Base-by-base conservation (phyloP, 2,888 invertebrate species). In the Odontocolon sp. region DNA sequence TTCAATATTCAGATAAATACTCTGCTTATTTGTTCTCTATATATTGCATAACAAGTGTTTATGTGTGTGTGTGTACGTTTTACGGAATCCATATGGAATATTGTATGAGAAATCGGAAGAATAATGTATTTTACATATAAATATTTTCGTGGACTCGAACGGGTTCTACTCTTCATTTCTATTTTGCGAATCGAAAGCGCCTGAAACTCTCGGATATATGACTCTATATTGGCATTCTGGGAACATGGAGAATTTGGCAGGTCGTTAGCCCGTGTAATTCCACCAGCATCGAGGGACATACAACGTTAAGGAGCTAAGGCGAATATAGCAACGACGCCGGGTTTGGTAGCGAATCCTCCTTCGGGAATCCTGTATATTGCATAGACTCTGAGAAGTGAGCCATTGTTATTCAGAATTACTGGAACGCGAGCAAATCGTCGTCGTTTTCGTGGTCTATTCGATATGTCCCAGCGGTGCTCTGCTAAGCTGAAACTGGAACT, bases 401-500 rank as follows among this genome's bases (percentile, higher is more conserved):
- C 64, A 64, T 64, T 64, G 64, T 50, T 64, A 64, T 50, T 64
- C 64, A n/a, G 36, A 50, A 64, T 64, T 38, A 64, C 64, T 50
- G 64, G 63, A 50, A 64, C 50, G 26, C 64, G 8, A 50, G 38
- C 16, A 33, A 33, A 33, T 63, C 47, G 47, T 63, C 63, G 26
- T 16, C 40, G 47, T 18, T 36, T 23, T 63, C 47, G 23, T 26
- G 23, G 47, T 31, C 47, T 23, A 21, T 63, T 63, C 47, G 26
- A 63, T 63, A 36, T 5, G 47, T 50, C 63, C 47, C 63, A 4
- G 36, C 3, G 63, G 63, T 50, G 5, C 36, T 21, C 3, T 6
- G 23, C 23, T 4, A 3, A 9, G 23, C 14, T 18, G 6, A 33
- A 11, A 31, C 45, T 16, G 21, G 9, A 31, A 63, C 63, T 33